Conservation (phyloP, 2,888 invertebrate genomes). For the Resseliella maxima region DNA sequence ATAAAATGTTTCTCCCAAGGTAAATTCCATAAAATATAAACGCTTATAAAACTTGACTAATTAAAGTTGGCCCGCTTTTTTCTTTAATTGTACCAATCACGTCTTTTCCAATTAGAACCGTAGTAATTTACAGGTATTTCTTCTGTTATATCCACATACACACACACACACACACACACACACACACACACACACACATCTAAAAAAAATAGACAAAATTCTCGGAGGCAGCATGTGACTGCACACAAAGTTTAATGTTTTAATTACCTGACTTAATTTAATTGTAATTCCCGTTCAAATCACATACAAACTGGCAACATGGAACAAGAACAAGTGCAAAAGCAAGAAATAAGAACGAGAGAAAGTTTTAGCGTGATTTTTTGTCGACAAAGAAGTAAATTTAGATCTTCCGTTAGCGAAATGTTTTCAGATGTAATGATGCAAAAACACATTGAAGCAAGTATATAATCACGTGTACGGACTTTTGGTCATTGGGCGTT, state of each 20-base stretch:
- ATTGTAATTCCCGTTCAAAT: neutral
- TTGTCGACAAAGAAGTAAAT: neutral
- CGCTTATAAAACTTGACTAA: slow-evolving; percentile 51
- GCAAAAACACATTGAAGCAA: neutral
- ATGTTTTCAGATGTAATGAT: neutral
- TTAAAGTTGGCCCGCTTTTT: slow-evolving; percentile 1
- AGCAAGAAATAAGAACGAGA: neutral
- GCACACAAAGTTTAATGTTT: slow-evolving; percentile 47
- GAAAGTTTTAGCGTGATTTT: neutral
- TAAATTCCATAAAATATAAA: slow-evolving; percentile 41
- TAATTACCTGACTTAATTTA: slow-evolving; percentile 53
- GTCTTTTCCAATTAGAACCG: slow-evolving; percentile 32
- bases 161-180: too few species aligned
- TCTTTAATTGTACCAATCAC: neutral
- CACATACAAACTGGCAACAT: neutral
- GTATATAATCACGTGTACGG: slow-evolving; percentile 20
- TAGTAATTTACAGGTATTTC: neutral
- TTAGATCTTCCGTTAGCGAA: neutral
- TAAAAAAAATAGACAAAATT: neutral
- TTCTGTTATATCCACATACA: neutral
- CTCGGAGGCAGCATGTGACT: slow-evolving; percentile 27
- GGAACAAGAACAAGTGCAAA: neutral
- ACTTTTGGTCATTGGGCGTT: neutral
- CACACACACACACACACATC: too few species aligned
- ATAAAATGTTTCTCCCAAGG: slow-evolving; percentile 30